These are phyloP conservation scores for Phalacrocorax pelagicus DNA, from an alignment of 2,113 vertebrate genomes.

Conservation along the genomic window DNA sequence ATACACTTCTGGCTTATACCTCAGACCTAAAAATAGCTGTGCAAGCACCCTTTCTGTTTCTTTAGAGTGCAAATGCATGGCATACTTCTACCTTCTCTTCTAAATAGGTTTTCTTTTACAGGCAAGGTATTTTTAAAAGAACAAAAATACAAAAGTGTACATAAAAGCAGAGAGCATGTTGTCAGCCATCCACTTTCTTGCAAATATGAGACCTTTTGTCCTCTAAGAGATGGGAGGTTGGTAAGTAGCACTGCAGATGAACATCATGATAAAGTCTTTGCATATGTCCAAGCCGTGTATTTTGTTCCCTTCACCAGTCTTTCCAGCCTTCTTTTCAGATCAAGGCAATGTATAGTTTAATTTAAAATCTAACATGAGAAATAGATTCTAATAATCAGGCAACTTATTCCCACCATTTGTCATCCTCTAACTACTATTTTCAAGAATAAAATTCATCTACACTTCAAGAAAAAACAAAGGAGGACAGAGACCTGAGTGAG, in stretches of 20 bases:
- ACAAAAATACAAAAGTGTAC: neutral
- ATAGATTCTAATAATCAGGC: neutral
- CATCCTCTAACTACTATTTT: neutral
- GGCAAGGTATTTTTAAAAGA: neutral
- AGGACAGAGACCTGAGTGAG: neutral
- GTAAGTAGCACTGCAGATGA: neutral
- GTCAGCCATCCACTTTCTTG: neutral
- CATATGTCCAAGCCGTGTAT: neutral
- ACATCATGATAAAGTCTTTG: neutral
- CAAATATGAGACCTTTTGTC: neutral
- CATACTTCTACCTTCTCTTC: neutral
- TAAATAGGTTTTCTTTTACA: neutral
- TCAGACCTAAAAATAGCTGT: neutral
- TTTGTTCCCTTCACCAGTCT: neutral
- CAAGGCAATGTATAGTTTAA: neutral
- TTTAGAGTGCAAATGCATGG: neutral
- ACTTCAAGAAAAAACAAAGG: neutral
- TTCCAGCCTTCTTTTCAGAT: neutral
- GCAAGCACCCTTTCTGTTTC: neutral
- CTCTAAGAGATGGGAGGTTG: neutral
- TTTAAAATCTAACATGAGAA: neutral
- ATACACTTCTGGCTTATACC: neutral
- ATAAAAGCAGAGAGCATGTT: neutral
- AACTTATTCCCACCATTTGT: neutral
- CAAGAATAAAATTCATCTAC: neutral